phyloP scores from a whole-genome alignment of 2,888 invertebrate genomes.

The Philhelius pedissequus region DNA sequence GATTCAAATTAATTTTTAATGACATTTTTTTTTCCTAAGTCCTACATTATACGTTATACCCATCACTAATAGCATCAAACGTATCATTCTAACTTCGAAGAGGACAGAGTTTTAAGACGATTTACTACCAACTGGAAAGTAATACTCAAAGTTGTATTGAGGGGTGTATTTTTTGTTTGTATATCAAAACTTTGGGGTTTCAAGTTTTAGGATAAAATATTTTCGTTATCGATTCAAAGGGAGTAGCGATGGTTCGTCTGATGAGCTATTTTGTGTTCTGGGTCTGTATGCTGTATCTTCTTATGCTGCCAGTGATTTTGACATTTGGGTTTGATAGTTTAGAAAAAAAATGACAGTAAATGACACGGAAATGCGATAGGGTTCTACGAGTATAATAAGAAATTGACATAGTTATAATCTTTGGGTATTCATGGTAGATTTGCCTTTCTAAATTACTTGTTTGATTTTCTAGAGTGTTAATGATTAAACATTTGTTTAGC shows the following conservation, averaged over 20 bases:
- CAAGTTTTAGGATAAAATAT: not conserved
- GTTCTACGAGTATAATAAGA: not conserved
- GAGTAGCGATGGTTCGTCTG: not conserved
- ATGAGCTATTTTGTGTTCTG: not conserved
- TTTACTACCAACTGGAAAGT: not conserved
- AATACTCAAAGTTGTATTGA: not conserved
- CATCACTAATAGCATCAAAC: not conserved
- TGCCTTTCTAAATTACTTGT: not conserved
- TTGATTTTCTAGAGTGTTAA: not conserved
- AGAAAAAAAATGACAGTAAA: not conserved
- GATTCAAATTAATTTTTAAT: conserved; percentile 8
- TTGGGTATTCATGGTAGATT: not conserved
- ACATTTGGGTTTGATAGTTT: not conserved
- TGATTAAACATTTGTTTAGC: not conserved
- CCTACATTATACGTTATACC: not conserved
- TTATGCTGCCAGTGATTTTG: not conserved
- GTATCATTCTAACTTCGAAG: not conserved
- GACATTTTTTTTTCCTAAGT: not conserved
- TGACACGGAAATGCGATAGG: conserved; percentile 9
- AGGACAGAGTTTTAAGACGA: not conserved
- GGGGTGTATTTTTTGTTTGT: not conserved
- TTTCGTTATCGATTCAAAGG: not conserved
- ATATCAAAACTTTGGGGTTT: not conserved
- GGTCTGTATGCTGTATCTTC: not conserved
- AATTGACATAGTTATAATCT: not conserved